Evolutionary conservation across 1,140 invertebrate species (phyloP), one percentile per base, ranked within the genome.

Genomic region (Meloidogyne chitwoodi): DNA sequence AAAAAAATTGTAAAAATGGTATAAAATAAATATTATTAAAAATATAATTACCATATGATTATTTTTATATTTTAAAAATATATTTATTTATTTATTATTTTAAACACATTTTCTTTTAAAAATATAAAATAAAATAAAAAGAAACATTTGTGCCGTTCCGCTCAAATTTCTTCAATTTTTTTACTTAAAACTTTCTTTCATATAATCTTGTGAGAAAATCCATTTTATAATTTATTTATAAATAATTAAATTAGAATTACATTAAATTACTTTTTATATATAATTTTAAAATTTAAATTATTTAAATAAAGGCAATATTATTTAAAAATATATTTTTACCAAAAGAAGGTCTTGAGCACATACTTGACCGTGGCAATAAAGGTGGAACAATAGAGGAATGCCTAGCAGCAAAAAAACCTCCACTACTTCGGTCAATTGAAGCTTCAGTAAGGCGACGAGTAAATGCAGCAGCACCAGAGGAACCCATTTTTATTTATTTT

Each of bases 381-480:
- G 70, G 70, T 10, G 70, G 70, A 2, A 72, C 6, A 26, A 63
- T 63, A n/a, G 70, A 72, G 27, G 70, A 56, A 26, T 62, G 70
- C 12, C 56, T 38, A 31, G 31, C 27, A 11, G 34, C 34, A 56
- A 56, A 56, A 6, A 56, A 56, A 56, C 48, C 48, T 56, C 48
- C 48, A 56, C 70, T 63, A n/a, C 26, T 72, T 56, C 70, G 38
- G 22, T 72, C 70, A 24, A 72, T 22, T 34, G 70, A 72, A 31
- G 70, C 70, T 31, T 72, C 70, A 63, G 70, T 72, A n/a, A 72
- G 70, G 27, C 70, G 70, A 29, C 70, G 70, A 5, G 70, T 72
- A 34, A 72, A 72, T 31, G 70, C 70, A 56, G 70, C 70, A 5
- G 70, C 70, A 27, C 70, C 70, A 56, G 70, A 63, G 24, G 70